Evolutionary conservation across 1,140 invertebrate species (phyloP).

Genomic region (Dinothrombium tinctorium): DNA sequence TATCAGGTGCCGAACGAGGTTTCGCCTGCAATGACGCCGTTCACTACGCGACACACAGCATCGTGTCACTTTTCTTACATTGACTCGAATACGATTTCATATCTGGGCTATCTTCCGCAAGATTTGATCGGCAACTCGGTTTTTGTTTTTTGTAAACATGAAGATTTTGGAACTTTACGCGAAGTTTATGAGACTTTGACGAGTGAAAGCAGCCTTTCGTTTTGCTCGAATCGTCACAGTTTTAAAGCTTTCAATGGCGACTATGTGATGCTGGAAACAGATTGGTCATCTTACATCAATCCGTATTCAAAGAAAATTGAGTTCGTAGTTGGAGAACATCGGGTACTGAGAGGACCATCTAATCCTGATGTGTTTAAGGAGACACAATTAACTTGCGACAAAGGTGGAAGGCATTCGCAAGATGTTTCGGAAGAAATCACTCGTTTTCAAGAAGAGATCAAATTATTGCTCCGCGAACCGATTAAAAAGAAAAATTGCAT

Average conservation of each 20-base stretch:
- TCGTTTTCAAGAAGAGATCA: constrained; percentile 38
- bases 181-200: constrained; percentile 65
- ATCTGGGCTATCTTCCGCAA: constrained; percentile 65
- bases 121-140: constrained; percentile 55
- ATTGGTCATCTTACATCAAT: constrained; percentile 81
- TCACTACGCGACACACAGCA: constrained; percentile 48
- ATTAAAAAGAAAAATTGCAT: constrained; percentile 12
- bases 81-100: constrained; percentile 46
- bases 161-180: constrained; percentile 49
- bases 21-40: constrained; percentile 24
- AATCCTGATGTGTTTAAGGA: constrained; percentile 44
- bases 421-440: constrained; percentile 34
- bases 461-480: constrained; percentile 38
- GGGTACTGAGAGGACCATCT: constrained; percentile 43
- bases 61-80: constrained; percentile 45
- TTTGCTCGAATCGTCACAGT: constrained; percentile 47
- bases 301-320: constrained; percentile 75
- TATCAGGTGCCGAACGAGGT: constrained; percentile 14
- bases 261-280: constrained; percentile 55
- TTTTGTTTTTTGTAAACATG: constrained; percentile 64
- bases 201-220: too few species aligned
- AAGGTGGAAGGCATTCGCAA: too few species aligned
- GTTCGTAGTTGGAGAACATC: constrained; percentile 68
- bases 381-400: constrained; percentile 23
- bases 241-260: constrained; percentile 60